Evolutionary conservation across 2,888 invertebrate genomes (phyloP).

Genomic region (Apodemia duryi): DNA sequence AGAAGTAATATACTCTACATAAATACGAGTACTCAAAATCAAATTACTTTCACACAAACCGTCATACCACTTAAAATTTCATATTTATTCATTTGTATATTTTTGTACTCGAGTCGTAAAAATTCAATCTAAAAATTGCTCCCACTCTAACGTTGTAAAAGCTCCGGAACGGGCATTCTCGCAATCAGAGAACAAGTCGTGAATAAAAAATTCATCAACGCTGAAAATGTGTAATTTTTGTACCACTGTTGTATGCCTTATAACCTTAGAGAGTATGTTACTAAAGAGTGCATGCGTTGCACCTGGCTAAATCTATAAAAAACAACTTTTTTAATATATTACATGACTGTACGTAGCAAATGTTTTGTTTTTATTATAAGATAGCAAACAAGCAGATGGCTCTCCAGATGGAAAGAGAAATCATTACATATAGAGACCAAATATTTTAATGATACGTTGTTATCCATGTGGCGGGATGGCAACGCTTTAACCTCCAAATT

Average conservation of each 20-base stretch:
- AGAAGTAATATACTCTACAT: background rate
- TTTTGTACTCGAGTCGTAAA: slow-evolving; percentile 64
- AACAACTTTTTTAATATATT: too few relatives aligned
- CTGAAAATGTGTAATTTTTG: slow-evolving; percentile 33
- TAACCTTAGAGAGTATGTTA: background rate
- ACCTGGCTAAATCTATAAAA: too few relatives aligned
- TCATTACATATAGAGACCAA: too few relatives aligned
- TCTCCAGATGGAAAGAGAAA: too few relatives aligned
- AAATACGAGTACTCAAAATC: background rate
- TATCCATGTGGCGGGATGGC: too few relatives aligned
- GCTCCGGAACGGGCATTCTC: slow-evolving; percentile 25
- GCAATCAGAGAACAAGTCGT: slow-evolving; percentile 35
- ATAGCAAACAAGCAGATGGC: too few relatives aligned
- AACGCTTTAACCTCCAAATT: too few relatives aligned
- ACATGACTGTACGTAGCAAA: too few relatives aligned
- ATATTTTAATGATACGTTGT: too few relatives aligned
- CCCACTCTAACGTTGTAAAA: slow-evolving; percentile 43
- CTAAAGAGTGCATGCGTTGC: background rate
- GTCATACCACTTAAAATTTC: slow-evolving; percentile 1
- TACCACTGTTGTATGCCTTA: slow-evolving; percentile 26
- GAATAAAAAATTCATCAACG: slow-evolving; percentile 41
- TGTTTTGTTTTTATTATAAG: too few relatives aligned
- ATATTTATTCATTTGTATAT: slow-evolving; percentile 56
- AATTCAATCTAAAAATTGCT: slow-evolving; percentile 71
- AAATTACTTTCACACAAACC: background rate